phyloP scores from a whole-genome alignment of 35 echinoderm and acorn worm species.

The Holothuria glaberrima region DNA sequence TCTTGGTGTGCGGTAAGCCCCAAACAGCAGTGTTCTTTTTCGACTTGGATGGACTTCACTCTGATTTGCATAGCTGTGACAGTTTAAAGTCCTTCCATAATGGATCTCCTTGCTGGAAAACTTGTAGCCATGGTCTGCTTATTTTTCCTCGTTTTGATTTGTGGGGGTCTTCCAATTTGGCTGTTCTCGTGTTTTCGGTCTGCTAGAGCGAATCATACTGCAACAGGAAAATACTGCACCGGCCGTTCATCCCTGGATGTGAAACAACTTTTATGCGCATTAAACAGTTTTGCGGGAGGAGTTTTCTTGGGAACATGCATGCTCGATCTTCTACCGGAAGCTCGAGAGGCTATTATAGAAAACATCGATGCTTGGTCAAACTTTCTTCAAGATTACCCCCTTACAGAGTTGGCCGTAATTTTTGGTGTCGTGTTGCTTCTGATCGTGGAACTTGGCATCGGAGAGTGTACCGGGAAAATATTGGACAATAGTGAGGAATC shows the following conservation, averaged over 20 bases:
- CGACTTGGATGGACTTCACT: too few relatives aligned
- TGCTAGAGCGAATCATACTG: not conserved
- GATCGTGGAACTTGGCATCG: slow-evolving; percentile 40
- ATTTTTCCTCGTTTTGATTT: slow-evolving; percentile 14
- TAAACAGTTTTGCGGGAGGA: slow-evolving; percentile 61
- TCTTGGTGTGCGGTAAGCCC: too few relatives aligned
- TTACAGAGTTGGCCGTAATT: slow-evolving; percentile 36
- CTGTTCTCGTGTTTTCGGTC: slow-evolving; percentile 5
- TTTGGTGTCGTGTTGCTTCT: slow-evolving; percentile 44
- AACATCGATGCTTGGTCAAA: not conserved
- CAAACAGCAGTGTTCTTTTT: too few relatives aligned
- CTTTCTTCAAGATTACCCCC: slow-evolving; percentile 28
- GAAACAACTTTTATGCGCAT: slow-evolving; percentile 14
- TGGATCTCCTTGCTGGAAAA: not conserved
- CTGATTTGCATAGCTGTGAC: too few relatives aligned
- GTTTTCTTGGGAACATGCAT: slow-evolving; percentile 59
- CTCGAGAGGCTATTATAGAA: slow-evolving; percentile 17
- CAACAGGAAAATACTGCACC: not conserved
- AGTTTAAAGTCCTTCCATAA: not conserved
- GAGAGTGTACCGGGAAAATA: not conserved
- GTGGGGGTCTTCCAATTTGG: not conserved
- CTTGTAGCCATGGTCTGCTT: not conserved
- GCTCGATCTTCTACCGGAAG: slow-evolving; percentile 53
- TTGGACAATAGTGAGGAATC: not conserved
- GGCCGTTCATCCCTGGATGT: slow-evolving; percentile 10